Evolutionary conservation across 2,113 vertebrate species (phyloP), one percentile per base, ranked within the genome.

Genomic region (Connochaetes taurinus): DNA sequence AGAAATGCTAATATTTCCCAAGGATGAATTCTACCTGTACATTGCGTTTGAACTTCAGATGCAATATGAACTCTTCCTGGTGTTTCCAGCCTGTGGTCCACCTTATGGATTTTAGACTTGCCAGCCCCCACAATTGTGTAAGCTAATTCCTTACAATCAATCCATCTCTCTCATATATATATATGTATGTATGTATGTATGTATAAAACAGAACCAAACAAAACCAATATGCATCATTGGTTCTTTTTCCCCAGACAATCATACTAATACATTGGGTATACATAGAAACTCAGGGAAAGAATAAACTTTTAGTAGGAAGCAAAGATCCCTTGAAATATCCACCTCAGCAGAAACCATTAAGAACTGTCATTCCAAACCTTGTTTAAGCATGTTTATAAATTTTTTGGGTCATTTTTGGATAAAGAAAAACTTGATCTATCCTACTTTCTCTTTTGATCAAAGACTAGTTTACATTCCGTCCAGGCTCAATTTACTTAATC

Each of bases 391-490:
- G n/a, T 82, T 93, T 85, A 50, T 45, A 60, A 53, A 16, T 60
- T 93, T 15, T 78, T 91, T 9, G 13, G 88, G 13, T 81, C n/a
- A 67, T 55, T 80, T 91, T 71, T 90, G 57, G 50, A 43, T 71
- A 93, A 95, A 92, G 83, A 95, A 78, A 82, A 90, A 31, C 60
- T 33, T 47, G 16, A 88, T 36, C 29, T n/a, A 7, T 52, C 10
- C 31, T 64, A 47, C 58, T 87, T 87, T 93, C 67, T 95, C 91
- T 97, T 88, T 82, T 91, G 95, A 94, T 78, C 40, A 64, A 13
- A 71, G 91, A 95, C 7, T 53, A 60, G 27, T 23, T 16, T 29
- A 11, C 31, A 40, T 76, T 93, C 47, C n/a, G 33, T 60, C 67
- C 58, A 76, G 23, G 58, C 14, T 91, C 53, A 21, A 31, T 29